Evolutionary conservation across 2,113 vertebrate genomes (phyloP), one percentile per base, ranked within the genome.

Genomic region (Zingel zingel): DNA sequence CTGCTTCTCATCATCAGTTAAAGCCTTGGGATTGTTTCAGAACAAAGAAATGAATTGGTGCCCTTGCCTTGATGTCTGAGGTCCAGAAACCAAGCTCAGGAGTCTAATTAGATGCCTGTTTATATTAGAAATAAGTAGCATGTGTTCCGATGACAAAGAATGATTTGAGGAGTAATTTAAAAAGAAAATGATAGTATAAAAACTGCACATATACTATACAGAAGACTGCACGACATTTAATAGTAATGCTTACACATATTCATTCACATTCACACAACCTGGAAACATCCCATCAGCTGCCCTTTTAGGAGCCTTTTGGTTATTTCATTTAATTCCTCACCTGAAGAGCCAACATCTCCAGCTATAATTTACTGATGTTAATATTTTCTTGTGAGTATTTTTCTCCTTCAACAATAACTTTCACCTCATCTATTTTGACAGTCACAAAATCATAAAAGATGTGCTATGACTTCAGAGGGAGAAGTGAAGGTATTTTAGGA

Each of bases 81-180:
- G 56, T 30, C 12, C 21, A 71, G 48, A 54, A 84, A 73, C 66
- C n/a, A 50, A 79, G 25, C 64, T 67, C 12, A 0, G 39, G 45
- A 77, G 77, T 78, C 71, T 73, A 74, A 84, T 21, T 68, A 83
- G 27, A 63, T 45, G 3, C 21, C 62, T 86, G 76, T 85, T 74
- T 77, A 15, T 75, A 54, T 61, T 67, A 54, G 16, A 69, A 61
- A 36, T 45, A 58, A 80, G 36, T 14, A 63, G 36, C 6, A 43
- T 7, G 4, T 64, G 3, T 82, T 79, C 23, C 56, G 10, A 61
- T 72, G 14, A 21, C 18, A 48, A 64, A 54, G 64, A 75, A 36
- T 27, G 23, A 8, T 63, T 18, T 71, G 8, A 71, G 33, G 23
- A 36, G 3, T 16, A 6, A 39, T 5, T 23, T 5, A 2, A 21